Evolutionary conservation across 2,113 vertebrate species (phyloP), one percentile per base, ranked within the genome.

Genomic region (Lucifuga dentata): DNA sequence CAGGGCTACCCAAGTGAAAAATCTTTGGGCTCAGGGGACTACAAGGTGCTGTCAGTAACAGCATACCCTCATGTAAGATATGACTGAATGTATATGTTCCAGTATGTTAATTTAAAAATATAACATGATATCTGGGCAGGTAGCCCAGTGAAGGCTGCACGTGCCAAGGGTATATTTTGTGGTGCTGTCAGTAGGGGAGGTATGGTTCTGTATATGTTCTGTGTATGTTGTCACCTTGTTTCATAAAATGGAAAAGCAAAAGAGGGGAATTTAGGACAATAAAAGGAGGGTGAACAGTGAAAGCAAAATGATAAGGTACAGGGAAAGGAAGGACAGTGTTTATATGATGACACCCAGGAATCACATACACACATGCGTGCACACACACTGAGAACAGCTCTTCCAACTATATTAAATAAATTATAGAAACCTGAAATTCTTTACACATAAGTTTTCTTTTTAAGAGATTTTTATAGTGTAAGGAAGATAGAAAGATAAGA

Each of bases 101-200:
- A 71, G 39, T 20, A 50, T 55, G 53, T 57, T 60, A 35, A 57
- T 57, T 17, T 51, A 59, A 52, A 62, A 63, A 61, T 51, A 50
- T 41, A 43, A 29, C 69, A 21, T 32, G 16, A 53, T 53, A 35
- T 68, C 40, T 75, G 35, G 57, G 53, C 61, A 59, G 29, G 29
- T 33, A 43, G 68, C 61, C 48, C 64, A 76, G 61, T 24, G 20
- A 36, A 44, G 50, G 41, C 44, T 45, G 23, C 13, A 16, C 48
- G 29, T 24, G 62, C 55, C 77, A 85, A 59, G 32, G 52, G 59
- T 68, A 12, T n/a, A 41, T 61, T 67, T 43, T 67, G 48, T 60
- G 64, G 45, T 45, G 11, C 2, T 20, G 43, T 44, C 48, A 68
- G 68, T 56, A 46, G 50, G 61, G 59, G 58, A 60, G 61, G 38